Percentiles rank a stretch among this genome's conserved stretches.
Evolutionary conservation across 1,140 invertebrate species (phyloP).

Genomic region (Monochamus saltuarius): DNA sequence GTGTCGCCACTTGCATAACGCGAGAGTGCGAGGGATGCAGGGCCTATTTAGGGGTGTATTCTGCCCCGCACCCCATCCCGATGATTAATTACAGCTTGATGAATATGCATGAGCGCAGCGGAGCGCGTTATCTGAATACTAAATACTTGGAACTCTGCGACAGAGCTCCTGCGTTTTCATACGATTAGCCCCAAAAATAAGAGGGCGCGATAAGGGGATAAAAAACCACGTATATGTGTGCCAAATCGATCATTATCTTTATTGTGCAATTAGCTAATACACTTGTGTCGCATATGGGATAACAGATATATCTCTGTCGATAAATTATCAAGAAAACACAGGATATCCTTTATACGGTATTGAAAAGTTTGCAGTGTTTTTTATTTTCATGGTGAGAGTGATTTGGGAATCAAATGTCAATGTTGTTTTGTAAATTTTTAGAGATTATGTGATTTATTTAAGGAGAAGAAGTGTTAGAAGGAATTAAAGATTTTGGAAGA

Average conservation of each 20-base stretch:
- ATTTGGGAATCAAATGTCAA: too few relatives aligned
- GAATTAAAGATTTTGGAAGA: too few relatives aligned
- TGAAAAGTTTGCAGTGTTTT: too few relatives aligned
- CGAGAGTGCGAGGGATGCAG: not conserved
- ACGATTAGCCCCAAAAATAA: constrained; percentile 18
- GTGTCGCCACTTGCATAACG: too few relatives aligned
- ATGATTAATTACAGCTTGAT: constrained; percentile 47
- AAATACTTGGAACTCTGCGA: constrained; percentile 31
- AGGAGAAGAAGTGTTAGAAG: too few relatives aligned
- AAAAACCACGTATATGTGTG: not conserved
- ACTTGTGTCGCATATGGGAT: constrained; percentile 15
- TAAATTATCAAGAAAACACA: not conserved
- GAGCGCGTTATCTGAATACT: constrained; percentile 45
- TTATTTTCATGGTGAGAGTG: too few relatives aligned
- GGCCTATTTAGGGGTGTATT: constrained; percentile 18
- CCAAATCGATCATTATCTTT: constrained; percentile 16
- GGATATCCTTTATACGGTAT: not conserved
- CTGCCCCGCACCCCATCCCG: constrained; percentile 17
- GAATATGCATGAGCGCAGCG: constrained; percentile 45
- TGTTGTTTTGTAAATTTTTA: too few relatives aligned
- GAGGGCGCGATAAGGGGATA: constrained; percentile 4
- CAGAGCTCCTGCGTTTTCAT: constrained; percentile 21
- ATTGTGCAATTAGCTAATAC: constrained; percentile 14
- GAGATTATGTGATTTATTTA: too few relatives aligned
- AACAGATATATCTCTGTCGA: too few relatives aligned